These are phyloP conservation scores for Microhierax caerulescens DNA, from an alignment of 2,797 vertebrate genomes.

Conservation along the genomic window DNA sequence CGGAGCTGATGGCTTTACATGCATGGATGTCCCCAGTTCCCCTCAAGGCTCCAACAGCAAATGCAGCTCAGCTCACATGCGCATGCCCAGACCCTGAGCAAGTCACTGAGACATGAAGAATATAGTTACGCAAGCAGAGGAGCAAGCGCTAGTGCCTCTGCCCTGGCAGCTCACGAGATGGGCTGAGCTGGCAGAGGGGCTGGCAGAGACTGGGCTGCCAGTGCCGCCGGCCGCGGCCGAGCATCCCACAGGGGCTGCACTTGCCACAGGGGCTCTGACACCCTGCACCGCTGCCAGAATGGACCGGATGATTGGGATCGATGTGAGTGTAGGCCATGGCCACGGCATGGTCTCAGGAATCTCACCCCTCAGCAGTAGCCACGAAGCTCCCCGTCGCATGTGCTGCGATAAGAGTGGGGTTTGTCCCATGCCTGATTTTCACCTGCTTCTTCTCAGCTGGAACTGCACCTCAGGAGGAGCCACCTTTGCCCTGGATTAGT, in stretches of 20 bases:
- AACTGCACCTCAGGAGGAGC: neutral
- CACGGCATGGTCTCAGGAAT: accelerated
- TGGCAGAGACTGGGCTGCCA: neutral
- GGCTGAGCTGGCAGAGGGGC: neutral
- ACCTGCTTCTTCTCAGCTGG: neutral
- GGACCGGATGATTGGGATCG: accelerated
- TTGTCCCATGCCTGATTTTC: neutral
- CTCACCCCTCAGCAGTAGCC: neutral
- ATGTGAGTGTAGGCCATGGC: neutral
- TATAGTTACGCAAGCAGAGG: neutral
- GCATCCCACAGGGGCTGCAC: neutral
- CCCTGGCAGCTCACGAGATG: neutral
- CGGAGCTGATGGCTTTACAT: slow-evolving; percentile 20
- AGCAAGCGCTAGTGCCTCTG: neutral
- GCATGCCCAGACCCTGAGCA: neutral
- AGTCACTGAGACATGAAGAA: slow-evolving; percentile 6
- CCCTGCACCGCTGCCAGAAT: accelerated
- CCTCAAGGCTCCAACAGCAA: slow-evolving; percentile 31
- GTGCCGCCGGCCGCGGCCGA: accelerated
- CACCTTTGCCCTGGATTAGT: neutral
- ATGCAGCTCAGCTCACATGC: neutral
- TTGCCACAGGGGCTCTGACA: neutral
- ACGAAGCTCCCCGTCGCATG: neutral
- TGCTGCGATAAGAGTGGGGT: neutral
- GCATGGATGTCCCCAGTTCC: slow-evolving; percentile 49